Evolutionary conservation across 2,888 invertebrate genomes (phyloP).

Genomic region (Fabriciana adippe): DNA sequence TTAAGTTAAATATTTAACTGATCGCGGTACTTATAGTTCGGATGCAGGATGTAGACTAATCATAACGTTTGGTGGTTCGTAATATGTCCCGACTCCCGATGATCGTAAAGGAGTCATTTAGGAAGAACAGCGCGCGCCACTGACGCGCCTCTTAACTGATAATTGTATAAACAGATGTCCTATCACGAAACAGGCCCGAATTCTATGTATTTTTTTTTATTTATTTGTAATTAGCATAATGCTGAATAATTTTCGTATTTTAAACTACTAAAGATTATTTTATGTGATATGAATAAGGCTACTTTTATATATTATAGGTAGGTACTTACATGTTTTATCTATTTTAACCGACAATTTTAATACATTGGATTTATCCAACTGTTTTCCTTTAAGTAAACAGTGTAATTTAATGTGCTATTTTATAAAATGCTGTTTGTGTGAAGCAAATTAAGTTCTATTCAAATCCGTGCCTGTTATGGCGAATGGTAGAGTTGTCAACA

Average conservation of each 20-base stretch:
- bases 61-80: constrained; percentile 58
- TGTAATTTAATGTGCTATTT: no score
- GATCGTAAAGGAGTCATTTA: constrained; percentile 79
- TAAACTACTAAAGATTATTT: no score
- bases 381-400: no score
- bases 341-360: no score
- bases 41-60: constrained; percentile 65
- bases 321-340: no score
- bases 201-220: constrained; percentile 2
- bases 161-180: constrained; percentile 82
- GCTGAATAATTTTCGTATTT: no score
- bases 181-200: constrained; percentile 59
- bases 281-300: no score
- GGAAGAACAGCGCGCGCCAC: constrained; percentile 80
- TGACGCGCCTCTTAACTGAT: constrained; percentile 74
- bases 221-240: no score
- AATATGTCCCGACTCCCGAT: constrained; percentile 65
- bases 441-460: constrained; percentile 13
- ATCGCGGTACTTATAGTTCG: constrained; percentile 38
- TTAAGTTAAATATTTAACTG: neutral
- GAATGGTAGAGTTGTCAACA: constrained; percentile 78
- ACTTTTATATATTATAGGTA: no score
- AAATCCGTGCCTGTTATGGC: constrained; percentile 59
- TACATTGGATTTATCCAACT: no score
- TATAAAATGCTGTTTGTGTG: neutral